Evolutionary conservation across 1,140 invertebrate species (phyloP).

Genomic region (Hyposmocoma kahamanoa): DNA sequence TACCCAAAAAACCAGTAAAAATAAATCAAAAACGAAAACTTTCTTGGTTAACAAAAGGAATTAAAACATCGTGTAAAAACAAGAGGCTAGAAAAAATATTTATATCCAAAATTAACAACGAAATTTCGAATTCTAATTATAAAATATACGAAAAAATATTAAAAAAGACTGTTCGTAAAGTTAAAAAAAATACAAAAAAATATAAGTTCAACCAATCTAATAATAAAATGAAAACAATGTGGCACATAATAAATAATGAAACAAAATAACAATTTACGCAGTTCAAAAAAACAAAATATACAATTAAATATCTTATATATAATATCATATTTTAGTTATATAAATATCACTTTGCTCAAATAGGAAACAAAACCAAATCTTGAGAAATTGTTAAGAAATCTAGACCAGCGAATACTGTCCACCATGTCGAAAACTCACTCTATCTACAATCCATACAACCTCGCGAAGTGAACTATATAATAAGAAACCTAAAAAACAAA

Average conservation of each 20-base stretch:
- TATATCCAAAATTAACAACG: not conserved
- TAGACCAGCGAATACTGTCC: too few species aligned
- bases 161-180: not conserved
- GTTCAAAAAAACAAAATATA: not conserved
- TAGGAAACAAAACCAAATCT: too few species aligned
- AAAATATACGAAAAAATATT: not conserved
- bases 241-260: not conserved
- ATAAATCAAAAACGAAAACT: not conserved
- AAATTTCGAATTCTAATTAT: not conserved
- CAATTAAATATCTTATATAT: too few species aligned
- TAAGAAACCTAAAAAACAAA: not conserved
- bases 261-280: not conserved
- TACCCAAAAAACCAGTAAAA: not conserved
- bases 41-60: not conserved
- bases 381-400: too few species aligned
- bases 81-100: not conserved
- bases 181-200: not conserved
- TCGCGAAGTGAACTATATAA: not conserved
- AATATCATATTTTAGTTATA: too few species aligned
- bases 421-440: not conserved
- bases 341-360: too few species aligned
- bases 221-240: constrained; percentile 4
- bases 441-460: not conserved
- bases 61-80: not conserved
- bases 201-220: not conserved